Base-by-base conservation (phyloP, 2,888 invertebrate species). In the Blastobasis adustella region DNA sequence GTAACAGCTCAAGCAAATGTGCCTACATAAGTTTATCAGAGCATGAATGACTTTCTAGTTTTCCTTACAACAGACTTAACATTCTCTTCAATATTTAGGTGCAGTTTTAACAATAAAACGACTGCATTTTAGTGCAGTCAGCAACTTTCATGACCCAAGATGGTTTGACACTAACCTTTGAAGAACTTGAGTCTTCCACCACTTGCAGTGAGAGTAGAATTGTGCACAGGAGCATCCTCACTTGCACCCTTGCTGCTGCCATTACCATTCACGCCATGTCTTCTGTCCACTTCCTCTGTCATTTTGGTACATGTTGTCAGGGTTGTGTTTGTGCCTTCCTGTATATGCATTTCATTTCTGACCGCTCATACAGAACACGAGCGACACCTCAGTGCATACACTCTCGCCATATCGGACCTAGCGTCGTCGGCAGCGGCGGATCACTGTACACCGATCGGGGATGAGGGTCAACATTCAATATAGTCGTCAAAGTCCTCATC, bases 141-240 rank as follows among this genome's bases (percentile, higher is more conserved):
- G 23, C 23, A 23, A 23, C 23, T 23, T 23, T 23, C 23, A 23
- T 2, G 23, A 23, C 23, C 23, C 23, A 23, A 23, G 23, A 23
- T 23, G 23, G 23, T 23, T 23, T 6, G 7, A 53, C 55, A 81
- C 79, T 74, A 73, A 93, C 93, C 93, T 91, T 94, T 94, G 79
- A 93, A 94, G 84, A 94, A 94, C 79, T 94, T 94, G 64, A 94
- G 91, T 68, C 94, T 90, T 72, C 94, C 94, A 66, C 94, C 94
- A 75, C 92, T 90, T 59, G 88, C 72, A 68, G 77, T 69, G 71
- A 81, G 71, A 65, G 82, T 68, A 61, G 87, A 72, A 68, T 70
- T 79, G 64, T 74, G 79, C 73, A 87, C 89, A 66, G 82, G 78
- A 71, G 75, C 76, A 73, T 89, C 89, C 59, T 88, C 89, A 70